Base-by-base conservation (phyloP, 2,797 vertebrate genomes). In the Clarias pachynema region DNA sequence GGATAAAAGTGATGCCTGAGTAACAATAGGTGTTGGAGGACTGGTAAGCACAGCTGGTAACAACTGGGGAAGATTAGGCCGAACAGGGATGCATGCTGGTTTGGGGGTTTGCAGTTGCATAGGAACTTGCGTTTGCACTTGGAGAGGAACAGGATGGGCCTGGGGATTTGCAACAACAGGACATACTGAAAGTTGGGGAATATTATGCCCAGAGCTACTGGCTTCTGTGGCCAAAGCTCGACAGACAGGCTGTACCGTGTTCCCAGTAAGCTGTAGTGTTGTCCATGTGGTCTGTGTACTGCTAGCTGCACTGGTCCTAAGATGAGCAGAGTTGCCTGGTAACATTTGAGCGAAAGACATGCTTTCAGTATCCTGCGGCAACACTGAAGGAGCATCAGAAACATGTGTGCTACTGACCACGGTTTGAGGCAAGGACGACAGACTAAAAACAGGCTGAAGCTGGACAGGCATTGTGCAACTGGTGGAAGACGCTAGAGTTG, bases 271-370 rank as follows among this genome's bases (percentile, higher is more conserved):
- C 84, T 99, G 98, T 91, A 99, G 91, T 14, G 98, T 99, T 26
- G 98, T 99, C 98, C 98, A 99, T 0, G 98, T 99, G 10, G 98
- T 99, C 93, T 99, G 98, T 1, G 98, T 99, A 91, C 96, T 98
- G 85, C 97, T 97, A 87, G 96, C 94, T 1, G 97, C 95, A 87
- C 94, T 96, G 37, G 96, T 92, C 86, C 94, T 95, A 85, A 94
- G 93, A 84, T 94, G 91, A 80, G 91, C 87, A 81, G 92, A 93
- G 79, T 89, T 95, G 84, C 92, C 86, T 44, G 94, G 92, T 0
- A 94, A 85, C 10, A 93, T 92, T 37, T 92, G 93, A 85, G 91
- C 91, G 69, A 93, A 79, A 0, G 89, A 90, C 5, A 94, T 93
- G 20, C 90, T 84, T 69, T 93, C 92, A 86, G 91, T 92, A 60